Base-by-base conservation (phyloP, 2,888 invertebrate genomes). In the Podotricha telesiphe region DNA sequence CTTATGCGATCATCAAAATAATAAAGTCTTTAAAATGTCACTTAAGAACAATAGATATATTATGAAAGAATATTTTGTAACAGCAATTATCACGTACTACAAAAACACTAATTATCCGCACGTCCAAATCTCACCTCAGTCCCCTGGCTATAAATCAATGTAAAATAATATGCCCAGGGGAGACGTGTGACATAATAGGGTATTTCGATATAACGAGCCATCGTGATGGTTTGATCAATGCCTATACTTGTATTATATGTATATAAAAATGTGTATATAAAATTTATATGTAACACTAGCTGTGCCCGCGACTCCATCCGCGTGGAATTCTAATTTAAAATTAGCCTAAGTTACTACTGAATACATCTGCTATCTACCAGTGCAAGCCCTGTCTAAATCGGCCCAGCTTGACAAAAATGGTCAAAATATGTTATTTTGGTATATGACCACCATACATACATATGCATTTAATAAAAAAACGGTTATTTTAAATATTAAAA, bases 91-190 rank as follows among this genome's bases (percentile, higher is more conserved):
- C 48, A 66, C 48, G 50, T 65, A 58, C 69, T 67, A 72, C 55
- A 65, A 71, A 48, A 81, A 80, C 80, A 83, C 83, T 83, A 85
- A 82, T 79, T 75, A 78, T 78, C 73, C 73, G 70, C 73, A 73
- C 75, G 74, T 77, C 73, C 80, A 78, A 64, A 82, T 84, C 83
- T 84, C 85, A 78, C 79, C 77, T 76, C 75, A 13, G 59, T 71
- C 74, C 73, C 73, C 63, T 40, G 78, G 75, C 81, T 65, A 89
- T 91, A 90, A 87, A 91, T 91, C 91, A 91, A 82, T 81, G 85
- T 87, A 86, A 89, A 87, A 89, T 89, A 88, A 80, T 77, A 80
- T 80, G 89, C 87, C 81, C 62, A 34, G 81, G 86, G 88, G 80
- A 77, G 80, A 72, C 79, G 81, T 78, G 80, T 80, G 83, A 83